phyloP scores from a whole-genome alignment of 2,113 vertebrate species.

The Menura novaehollandiae region DNA sequence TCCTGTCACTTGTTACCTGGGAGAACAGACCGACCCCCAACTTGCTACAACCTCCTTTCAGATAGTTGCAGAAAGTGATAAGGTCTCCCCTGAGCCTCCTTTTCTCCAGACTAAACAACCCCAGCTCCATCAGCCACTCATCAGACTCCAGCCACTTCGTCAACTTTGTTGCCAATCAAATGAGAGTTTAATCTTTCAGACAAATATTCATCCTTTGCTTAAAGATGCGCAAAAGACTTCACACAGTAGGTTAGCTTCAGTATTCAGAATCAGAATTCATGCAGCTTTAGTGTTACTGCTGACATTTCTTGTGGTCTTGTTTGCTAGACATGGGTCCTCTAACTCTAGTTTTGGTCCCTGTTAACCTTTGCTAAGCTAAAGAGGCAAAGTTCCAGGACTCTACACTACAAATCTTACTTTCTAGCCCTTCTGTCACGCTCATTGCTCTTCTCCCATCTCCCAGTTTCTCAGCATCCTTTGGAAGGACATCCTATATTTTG shows the following conservation, averaged over 20 bases:
- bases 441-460: background rate
- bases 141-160: background rate
- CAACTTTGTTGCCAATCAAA: background rate
- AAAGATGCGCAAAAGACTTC: background rate
- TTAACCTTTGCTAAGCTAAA: background rate
- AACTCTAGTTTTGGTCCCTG: background rate
- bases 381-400: background rate
- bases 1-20: background rate
- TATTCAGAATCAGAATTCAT: background rate
- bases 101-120: background rate
- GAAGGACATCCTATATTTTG: background rate
- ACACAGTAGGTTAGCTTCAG: background rate
- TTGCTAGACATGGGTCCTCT: background rate
- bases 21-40: fast-evolving
- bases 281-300: background rate
- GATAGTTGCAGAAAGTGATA: background rate
- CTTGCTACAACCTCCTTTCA: background rate
- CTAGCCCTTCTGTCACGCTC: background rate
- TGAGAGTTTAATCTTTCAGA: background rate
- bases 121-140: background rate
- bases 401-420: background rate
- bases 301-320: background rate
- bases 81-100: background rate
- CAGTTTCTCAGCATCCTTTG: background rate
- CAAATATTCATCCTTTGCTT: background rate